Base-by-base conservation (phyloP, 1,140 invertebrate genomes). In the Augochlora pura region DNA sequence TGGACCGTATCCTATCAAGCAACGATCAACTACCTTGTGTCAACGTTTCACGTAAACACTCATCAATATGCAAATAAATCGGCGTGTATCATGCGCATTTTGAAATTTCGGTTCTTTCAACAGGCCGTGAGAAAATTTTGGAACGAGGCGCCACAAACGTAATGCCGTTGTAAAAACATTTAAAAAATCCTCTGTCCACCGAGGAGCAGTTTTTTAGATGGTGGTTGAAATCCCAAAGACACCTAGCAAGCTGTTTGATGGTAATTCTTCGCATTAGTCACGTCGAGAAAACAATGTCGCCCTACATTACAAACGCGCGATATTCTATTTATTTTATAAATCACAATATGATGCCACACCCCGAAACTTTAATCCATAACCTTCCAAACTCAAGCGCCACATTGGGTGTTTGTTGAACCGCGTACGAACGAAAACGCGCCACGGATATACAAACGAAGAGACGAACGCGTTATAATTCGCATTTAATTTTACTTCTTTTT, bases 281-380 rank as follows among this genome's bases (percentile, higher is more conserved):
- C 60, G 38, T 32, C 64, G 25, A 63, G 46, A 38, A 64, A 65
- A 64, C 14, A 39, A 64, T 42, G n/a, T 63, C 49, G 16, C 27
- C 38, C 76, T 7, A 64, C 60, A 65, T 72, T 38, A 49, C 8
- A 49, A 66, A 21, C n/a, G 10, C 27, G 7, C n/a, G 60, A 63
- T 84, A 80, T 82, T 70, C 27, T 27, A 82, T 82, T 87, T 79
- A 78, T 84, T 86, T 87, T 85, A 86, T 86, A 85, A 82, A 84
- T 84, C 70, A 75, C 80, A 82, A 87, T 86, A 89, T 73, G 82
- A 90, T 89, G 90, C 91, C 91, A 92, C 91, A 92, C 91, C 91
- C 91, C 86, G 86, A 90, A 86, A 81, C 86, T 79, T 90, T 78
- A 91, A 88, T 91, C 88, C 90, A 91, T 92, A 92, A 92, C 90